Evolutionary conservation across 2,113 vertebrate genomes (phyloP).

Genomic region (Chaenocephalus aceratus): DNA sequence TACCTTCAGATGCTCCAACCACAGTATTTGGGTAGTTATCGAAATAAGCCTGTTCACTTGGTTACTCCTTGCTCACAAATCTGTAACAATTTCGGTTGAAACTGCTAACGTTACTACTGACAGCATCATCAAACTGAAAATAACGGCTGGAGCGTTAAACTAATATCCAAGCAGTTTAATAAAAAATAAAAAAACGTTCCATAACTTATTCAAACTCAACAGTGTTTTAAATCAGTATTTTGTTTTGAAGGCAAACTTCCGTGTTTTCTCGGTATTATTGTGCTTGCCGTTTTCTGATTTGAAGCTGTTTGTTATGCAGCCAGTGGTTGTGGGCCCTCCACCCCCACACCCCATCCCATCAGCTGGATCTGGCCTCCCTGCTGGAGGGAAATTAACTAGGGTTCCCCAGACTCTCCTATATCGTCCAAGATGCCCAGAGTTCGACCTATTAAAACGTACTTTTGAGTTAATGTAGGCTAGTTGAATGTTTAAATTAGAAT

Average conservation of each 20-base stretch:
- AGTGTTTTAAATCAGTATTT: not conserved
- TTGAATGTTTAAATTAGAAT: not conserved
- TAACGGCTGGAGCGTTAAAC: not conserved
- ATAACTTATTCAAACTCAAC: not conserved
- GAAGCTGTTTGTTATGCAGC: slow-evolving; percentile 32
- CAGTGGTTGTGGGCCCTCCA: slow-evolving; percentile 50
- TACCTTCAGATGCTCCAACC: not conserved
- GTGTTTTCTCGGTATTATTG: slow-evolving; percentile 5
- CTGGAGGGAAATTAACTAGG: not conserved
- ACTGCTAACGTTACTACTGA: not conserved
- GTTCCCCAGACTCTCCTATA: not conserved
- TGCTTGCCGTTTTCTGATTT: slow-evolving; percentile 9
- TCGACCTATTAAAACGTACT: not conserved
- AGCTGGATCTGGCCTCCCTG: slow-evolving; percentile 28
- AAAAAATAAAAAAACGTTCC: not conserved
- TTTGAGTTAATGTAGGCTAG: not conserved
- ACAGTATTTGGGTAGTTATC: not conserved
- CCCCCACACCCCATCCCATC: slow-evolving; percentile 41
- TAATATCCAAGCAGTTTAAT: too few species aligned
- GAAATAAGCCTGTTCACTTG: not conserved
- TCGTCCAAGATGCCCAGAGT: not conserved
- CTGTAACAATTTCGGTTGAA: not conserved
- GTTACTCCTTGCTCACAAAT: too few species aligned
- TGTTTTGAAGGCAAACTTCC: slow-evolving; percentile 36
- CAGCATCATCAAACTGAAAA: not conserved